These are phyloP conservation scores for Sylvicola cinctus DNA, from an alignment of 2,888 invertebrate species.

Conservation along the genomic window DNA sequence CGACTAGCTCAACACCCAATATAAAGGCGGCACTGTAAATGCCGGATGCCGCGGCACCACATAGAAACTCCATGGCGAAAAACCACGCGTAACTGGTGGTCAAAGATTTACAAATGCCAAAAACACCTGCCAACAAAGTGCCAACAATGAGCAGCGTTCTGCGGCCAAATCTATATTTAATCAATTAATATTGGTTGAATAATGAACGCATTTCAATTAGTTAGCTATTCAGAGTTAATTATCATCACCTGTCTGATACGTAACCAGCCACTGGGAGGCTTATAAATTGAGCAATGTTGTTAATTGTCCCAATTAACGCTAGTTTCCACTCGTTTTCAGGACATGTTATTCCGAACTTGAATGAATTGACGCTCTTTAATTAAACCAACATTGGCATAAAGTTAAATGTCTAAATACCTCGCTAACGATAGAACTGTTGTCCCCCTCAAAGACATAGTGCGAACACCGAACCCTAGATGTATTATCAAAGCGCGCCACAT, in stretches of 20 bases:
- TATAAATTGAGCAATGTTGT: conserved; percentile 40
- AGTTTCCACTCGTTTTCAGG: conserved; percentile 34
- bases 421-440: conserved; percentile 28
- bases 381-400: conserved; percentile 1
- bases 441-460: conserved; percentile 27
- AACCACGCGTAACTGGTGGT: conserved; percentile 43
- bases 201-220: background rate
- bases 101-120: conserved; percentile 39
- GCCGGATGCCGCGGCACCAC: conserved; percentile 40
- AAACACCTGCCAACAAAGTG: conserved; percentile 28
- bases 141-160: conserved; percentile 30
- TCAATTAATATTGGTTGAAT: background rate
- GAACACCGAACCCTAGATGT: conserved; percentile 21
- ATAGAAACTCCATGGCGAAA: conserved; percentile 39
- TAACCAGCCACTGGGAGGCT: conserved; percentile 40
- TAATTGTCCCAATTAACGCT: conserved; percentile 41
- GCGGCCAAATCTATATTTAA: conserved; percentile 24
- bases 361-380: conserved; percentile 9
- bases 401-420: no score
- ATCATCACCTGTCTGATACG: conserved; percentile 46
- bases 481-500: conserved; percentile 22
- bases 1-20: conserved; percentile 51
- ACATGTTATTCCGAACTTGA: conserved; percentile 39
- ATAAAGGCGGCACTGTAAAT: conserved; percentile 48
- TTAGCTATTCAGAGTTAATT: no score